phyloP scores from a whole-genome alignment of 2,797 vertebrate genomes.

The Lithobates pipiens region DNA sequence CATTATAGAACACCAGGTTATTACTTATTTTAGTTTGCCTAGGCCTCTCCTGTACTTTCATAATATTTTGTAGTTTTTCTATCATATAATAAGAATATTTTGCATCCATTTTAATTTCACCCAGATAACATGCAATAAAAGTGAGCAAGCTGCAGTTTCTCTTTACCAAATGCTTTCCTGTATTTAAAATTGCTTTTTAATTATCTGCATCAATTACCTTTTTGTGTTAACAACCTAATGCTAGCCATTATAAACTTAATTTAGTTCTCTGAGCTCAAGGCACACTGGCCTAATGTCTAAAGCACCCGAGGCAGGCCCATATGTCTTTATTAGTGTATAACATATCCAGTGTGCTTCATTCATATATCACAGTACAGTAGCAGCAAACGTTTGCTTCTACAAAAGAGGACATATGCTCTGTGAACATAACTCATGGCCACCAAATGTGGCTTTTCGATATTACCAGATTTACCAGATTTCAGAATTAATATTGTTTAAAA shows the following conservation, averaged over 20 bases:
- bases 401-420: constrained; percentile 48
- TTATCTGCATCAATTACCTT: constrained; percentile 29
- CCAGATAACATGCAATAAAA: neutral
- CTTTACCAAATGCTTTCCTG: neutral
- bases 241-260: constrained; percentile 15
- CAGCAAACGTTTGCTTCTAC: constrained; percentile 50
- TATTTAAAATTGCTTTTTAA: constrained; percentile 10
- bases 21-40: neutral
- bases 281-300: constrained; percentile 32
- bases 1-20: neutral
- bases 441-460: constrained; percentile 24
- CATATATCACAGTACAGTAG: constrained; percentile 53
- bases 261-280: constrained; percentile 31
- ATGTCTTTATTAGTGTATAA: constrained; percentile 51
- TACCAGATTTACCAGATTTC: constrained; percentile 25
- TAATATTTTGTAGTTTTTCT: too few species aligned
- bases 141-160: neutral
- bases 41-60: neutral
- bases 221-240: constrained; percentile 20
- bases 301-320: constrained; percentile 35
- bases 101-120: neutral
- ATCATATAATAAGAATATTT: neutral
- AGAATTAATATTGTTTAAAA: constrained; percentile 24
- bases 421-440: constrained; percentile 53
- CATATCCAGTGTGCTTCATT: constrained; percentile 38